Base-by-base conservation (phyloP, 2,113 vertebrate genomes). In the Irena cyanogastra region DNA sequence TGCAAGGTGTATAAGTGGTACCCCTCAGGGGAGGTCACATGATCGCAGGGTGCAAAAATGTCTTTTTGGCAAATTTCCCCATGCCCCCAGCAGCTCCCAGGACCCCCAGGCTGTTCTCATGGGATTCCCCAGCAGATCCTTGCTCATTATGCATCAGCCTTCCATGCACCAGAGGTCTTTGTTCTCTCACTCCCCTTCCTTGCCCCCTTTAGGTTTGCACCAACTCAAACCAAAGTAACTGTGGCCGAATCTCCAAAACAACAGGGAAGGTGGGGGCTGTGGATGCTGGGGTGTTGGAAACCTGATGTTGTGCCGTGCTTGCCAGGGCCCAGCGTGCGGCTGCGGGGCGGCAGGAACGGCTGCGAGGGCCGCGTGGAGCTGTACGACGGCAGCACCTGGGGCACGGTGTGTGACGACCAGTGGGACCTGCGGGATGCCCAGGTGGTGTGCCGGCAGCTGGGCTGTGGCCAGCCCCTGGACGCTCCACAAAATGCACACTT, bases 391-490 rank as follows among this genome's bases (percentile, higher is more conserved):
- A 81, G 78, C 63, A 3, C 52, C 3, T 95, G 90, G 94, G 94
- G 94, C 3, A 93, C 35, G 3, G 72, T 95, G 41, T 93, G 94
- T 27, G 90, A 94, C 0, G 89, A 92, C 47, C 5, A 45, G 31
- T 94, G 93, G 93, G 89, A 94, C 75, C 37, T 92, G 89, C 63
- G 10, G 69, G 93, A 92, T 1, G 93, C 93, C 28, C 13, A 50
- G 47, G 92, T 95, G 89, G 75, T 92, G 52, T 95, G 94, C 39
- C n/a, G 8, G 33, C 77, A 90, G 26, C 72, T 94, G 71, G 85
- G 90, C 60, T 95, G 94, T 1, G 89, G 82, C 2, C 3, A 52
- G 47, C 2, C 75, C 18, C 0, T 76, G 6, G 98, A 98, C 1
- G 99, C 99, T 11, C 94, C 18, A 61, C 8, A 1, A 10, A 68